Evolutionary conservation across 2,888 invertebrate species (phyloP).

Genomic region (Plagiodera versicolora): DNA sequence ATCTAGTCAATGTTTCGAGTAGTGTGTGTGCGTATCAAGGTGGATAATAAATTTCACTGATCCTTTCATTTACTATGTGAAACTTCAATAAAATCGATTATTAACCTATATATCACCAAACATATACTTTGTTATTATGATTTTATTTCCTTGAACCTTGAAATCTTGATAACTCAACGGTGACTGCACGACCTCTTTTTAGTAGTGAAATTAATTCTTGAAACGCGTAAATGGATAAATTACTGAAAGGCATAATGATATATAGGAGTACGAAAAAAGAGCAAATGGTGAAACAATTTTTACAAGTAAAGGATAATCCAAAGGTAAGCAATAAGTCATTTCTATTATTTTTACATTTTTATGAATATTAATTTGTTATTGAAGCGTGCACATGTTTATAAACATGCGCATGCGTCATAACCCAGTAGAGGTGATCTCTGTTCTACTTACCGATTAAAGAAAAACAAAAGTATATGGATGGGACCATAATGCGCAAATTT

Average conservation of each 20-base stretch:
- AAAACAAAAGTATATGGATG: no score
- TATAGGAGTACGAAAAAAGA: slow-evolving; percentile 81
- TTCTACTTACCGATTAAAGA: not conserved
- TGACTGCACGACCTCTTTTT: not conserved
- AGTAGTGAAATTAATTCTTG: not conserved
- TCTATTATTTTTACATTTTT: not conserved
- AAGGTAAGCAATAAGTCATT: slow-evolving; percentile 61
- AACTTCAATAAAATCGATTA: not conserved
- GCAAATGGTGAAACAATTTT: slow-evolving; percentile 90
- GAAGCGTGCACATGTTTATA: not conserved
- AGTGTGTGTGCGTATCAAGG: not conserved
- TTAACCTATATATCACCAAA: not conserved
- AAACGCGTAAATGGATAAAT: slow-evolving; percentile 71
- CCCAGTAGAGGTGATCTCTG: not conserved
- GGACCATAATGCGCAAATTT: no score
- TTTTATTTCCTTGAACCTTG: not conserved
- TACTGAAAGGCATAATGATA: slow-evolving; percentile 86
- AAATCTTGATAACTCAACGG: slow-evolving; percentile 10
- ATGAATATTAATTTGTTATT: not conserved
- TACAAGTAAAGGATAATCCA: slow-evolving; percentile 86
- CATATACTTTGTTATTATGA: not conserved
- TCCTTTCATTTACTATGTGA: not conserved
- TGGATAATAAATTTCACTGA: not conserved
- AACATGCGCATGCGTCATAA: slow-evolving; percentile 16
- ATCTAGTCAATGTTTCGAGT: no score